Conservation (phyloP, 1,140 invertebrate genomes). For the Brachionus koreanus region DNA sequence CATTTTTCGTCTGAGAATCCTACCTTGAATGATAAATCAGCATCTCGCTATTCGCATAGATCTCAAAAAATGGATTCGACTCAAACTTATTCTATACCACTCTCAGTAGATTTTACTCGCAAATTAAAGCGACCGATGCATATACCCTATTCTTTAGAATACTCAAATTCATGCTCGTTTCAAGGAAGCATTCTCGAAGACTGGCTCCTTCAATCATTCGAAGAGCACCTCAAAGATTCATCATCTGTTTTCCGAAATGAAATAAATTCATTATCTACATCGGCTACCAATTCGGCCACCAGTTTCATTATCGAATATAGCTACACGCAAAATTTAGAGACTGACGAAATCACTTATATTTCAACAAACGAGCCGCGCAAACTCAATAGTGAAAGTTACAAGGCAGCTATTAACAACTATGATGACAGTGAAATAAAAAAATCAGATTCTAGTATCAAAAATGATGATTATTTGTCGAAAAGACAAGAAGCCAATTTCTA, state of each 20-base stretch:
- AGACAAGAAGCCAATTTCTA: slow-evolving; percentile 42
- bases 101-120: slow-evolving; percentile 24
- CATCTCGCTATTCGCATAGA: neutral
- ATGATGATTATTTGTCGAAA: slow-evolving; percentile 19
- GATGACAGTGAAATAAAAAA: neutral
- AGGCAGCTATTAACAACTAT: slow-evolving; percentile 24
- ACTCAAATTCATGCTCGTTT: neutral
- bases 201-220: neutral
- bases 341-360: neutral
- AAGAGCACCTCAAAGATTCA: slow-evolving; percentile 7
- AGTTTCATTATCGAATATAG: slow-evolving; percentile 30
- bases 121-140: slow-evolving; percentile 19
- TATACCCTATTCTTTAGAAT: neutral
- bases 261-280: neutral
- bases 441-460: neutral
- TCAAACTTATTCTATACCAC: slow-evolving; percentile 4
- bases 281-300: slow-evolving; percentile 16
- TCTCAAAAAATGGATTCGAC: neutral
- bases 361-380: slow-evolving; percentile 8
- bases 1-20: neutral
- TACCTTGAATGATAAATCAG: neutral
- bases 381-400: slow-evolving; percentile 19
- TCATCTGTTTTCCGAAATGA: neutral
- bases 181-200: slow-evolving; percentile 33
- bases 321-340: neutral